Conservation (phyloP, 2,113 vertebrate genomes). For the Pelecanus crispus region DNA sequence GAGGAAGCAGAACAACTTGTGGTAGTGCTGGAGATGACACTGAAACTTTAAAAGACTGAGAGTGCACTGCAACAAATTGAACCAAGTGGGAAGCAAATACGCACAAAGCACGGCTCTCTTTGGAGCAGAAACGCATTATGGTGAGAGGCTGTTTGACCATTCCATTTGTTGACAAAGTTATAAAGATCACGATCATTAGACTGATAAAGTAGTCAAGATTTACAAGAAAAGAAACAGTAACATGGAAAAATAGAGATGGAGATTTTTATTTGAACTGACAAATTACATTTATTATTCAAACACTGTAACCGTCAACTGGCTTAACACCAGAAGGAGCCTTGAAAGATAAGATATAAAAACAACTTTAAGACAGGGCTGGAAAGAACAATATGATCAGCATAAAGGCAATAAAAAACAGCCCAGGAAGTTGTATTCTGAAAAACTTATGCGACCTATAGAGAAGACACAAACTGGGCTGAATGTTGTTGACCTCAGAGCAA, state of each 20-base stretch:
- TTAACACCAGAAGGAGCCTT: neutral
- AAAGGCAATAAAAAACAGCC: neutral
- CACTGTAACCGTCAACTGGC: neutral
- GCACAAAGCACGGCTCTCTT: neutral
- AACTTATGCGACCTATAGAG: neutral
- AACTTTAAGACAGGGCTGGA: neutral
- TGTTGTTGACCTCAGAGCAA: neutral
- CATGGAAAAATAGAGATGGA: neutral
- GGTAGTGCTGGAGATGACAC: neutral
- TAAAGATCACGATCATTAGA: neutral
- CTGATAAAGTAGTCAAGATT: neutral
- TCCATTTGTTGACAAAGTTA: neutral
- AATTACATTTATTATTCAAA: constrained; percentile 59
- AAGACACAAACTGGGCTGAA: neutral
- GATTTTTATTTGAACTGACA: constrained; percentile 29
- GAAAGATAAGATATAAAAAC: neutral
- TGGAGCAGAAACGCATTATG: neutral
- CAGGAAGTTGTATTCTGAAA: neutral
- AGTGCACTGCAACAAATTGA: neutral
- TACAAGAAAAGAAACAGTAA: neutral
- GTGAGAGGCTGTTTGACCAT: neutral
- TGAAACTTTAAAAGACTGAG: neutral
- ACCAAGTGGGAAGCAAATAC: neutral
- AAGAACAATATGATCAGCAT: neutral
- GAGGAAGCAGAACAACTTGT: neutral